These are phyloP conservation scores for Bothrops jararaca DNA, from an alignment of 2,113 vertebrate species.

Conservation along the genomic window DNA sequence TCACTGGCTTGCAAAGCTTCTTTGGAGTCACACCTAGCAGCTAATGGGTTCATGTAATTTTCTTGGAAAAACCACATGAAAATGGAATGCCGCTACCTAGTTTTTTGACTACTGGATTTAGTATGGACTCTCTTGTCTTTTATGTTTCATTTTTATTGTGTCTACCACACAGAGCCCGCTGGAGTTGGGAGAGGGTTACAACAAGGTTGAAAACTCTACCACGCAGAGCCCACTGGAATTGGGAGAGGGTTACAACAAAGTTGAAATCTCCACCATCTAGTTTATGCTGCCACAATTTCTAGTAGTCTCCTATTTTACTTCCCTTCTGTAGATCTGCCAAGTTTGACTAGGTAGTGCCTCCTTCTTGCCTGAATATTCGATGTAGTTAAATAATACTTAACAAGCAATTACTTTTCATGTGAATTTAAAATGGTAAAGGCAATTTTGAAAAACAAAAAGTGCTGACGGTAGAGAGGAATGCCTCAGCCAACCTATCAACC, in stretches of 20 bases:
- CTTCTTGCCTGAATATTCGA: background rate
- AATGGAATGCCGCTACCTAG: background rate
- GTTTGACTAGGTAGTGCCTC: background rate
- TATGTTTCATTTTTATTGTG: background rate
- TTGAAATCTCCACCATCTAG: background rate
- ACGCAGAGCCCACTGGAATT: too few species aligned
- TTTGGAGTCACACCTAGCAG: background rate
- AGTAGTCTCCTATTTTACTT: background rate
- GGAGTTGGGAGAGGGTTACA: too few species aligned
- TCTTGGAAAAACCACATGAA: background rate
- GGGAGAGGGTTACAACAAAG: too few species aligned
- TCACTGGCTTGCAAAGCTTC: background rate
- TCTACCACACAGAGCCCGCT: background rate
- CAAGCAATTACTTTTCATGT: background rate
- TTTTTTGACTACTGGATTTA: background rate
- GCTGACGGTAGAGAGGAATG: background rate
- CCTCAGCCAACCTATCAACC: background rate
- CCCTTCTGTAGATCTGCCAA: background rate
- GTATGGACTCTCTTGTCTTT: background rate
- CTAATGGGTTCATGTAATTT: background rate
- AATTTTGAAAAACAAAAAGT: background rate
- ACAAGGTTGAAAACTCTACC: too few species aligned
- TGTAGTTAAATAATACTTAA: background rate
- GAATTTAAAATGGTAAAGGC: background rate
- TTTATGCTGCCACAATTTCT: background rate